phyloP scores from a whole-genome alignment of 2,888 invertebrate genomes.

The Leptinotarsa peninsularis region DNA sequence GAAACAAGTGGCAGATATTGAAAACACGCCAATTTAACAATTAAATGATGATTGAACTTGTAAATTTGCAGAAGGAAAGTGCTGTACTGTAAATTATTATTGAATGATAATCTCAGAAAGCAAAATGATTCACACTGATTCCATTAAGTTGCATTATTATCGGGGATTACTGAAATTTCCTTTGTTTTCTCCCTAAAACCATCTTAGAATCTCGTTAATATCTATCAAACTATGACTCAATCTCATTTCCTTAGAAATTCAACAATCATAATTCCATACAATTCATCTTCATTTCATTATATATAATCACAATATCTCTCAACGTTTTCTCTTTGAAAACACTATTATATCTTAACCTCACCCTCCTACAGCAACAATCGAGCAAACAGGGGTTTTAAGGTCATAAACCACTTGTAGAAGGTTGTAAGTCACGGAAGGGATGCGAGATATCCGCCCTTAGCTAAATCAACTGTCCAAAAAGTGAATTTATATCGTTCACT shows the following conservation, averaged over 20 bases:
- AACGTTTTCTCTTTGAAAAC: not conserved
- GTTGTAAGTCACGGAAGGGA: constrained; percentile 41
- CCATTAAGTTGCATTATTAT: too few relatives aligned
- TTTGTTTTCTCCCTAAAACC: too few relatives aligned
- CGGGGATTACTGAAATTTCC: too few relatives aligned
- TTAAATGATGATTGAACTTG: too few relatives aligned
- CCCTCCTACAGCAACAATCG: constrained; percentile 34
- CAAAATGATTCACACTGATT: too few relatives aligned
- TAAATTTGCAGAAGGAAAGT: too few relatives aligned
- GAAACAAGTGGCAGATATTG: too few relatives aligned
- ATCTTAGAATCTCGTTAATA: too few relatives aligned
- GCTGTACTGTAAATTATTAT: too few relatives aligned
- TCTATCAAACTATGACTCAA: not conserved
- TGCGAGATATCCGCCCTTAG: constrained; percentile 39
- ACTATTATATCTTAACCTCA: constrained; percentile 22
- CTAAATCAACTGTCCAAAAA: constrained; percentile 42
- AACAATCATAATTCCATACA: not conserved
- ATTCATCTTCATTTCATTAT: not conserved
- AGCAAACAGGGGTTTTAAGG: constrained; percentile 34
- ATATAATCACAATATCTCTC: constrained; percentile 2
- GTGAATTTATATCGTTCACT: constrained; percentile 32
- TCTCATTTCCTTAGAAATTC: not conserved
- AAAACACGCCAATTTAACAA: too few relatives aligned
- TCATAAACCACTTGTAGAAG: constrained; percentile 46
- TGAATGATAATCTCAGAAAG: too few relatives aligned